These are phyloP conservation scores for Periphyllus acericola DNA, from an alignment of 2,888 invertebrate species.

Conservation along the genomic window DNA sequence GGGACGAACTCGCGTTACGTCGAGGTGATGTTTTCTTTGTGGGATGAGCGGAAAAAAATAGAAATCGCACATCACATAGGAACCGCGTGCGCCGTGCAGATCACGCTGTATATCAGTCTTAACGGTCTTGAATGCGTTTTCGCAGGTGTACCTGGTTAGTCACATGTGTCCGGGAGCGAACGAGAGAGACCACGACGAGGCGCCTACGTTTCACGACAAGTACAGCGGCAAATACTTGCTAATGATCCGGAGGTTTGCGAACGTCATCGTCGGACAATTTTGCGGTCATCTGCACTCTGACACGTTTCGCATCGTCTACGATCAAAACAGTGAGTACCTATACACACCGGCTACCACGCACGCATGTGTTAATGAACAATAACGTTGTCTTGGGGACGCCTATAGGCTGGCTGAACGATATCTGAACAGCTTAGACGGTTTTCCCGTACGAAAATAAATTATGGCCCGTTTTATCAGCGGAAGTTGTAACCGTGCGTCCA, in stretches of 20 bases:
- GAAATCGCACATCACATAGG: no score
- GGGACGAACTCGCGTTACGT: no score
- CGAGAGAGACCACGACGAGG: slow-evolving; percentile 78
- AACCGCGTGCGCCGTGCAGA: no score
- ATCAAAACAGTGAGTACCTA: slow-evolving; percentile 73
- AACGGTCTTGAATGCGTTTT: neutral
- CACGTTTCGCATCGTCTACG: slow-evolving; percentile 87
- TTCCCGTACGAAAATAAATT: no score
- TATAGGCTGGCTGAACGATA: no score
- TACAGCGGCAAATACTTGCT: slow-evolving; percentile 82
- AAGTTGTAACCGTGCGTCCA: no score
- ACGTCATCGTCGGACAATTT: slow-evolving; percentile 89
- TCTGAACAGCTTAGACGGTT: no score
- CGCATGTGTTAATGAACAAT: no score
- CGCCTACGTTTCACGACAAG: slow-evolving; percentile 74
- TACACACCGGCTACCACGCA: neutral
- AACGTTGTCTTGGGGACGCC: no score
- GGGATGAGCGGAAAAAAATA: no score
- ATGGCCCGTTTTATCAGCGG: no score
- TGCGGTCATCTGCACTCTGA: slow-evolving; percentile 93
- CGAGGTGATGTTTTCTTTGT: no score
- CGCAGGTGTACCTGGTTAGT: slow-evolving; percentile 88
- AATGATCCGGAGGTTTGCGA: slow-evolving; percentile 79
- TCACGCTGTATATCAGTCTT: neutral
- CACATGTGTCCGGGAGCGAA: slow-evolving; percentile 91